phyloP scores from a whole-genome alignment of 92 coral and sea anemone species.

The Porites cylindrica region DNA sequence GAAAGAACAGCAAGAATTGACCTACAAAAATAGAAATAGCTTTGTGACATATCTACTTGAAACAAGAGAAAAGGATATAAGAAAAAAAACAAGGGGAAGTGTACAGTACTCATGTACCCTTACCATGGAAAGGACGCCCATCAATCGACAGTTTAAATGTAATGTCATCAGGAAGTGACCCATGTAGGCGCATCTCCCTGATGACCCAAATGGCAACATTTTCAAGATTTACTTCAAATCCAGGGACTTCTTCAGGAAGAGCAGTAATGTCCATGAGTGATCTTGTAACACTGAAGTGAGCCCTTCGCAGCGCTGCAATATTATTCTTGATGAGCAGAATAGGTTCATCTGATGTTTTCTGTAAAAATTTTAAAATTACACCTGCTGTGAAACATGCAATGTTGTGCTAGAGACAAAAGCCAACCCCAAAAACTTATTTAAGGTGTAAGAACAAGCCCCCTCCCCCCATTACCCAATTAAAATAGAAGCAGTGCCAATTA shows the following conservation, averaged over 20 bases:
- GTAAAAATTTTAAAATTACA: neutral
- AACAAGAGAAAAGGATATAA: too few species aligned
- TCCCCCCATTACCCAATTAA: too few species aligned
- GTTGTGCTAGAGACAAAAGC: neutral
- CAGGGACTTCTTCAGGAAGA: neutral
- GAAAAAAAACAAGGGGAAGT: too few species aligned
- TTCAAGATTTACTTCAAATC: neutral
- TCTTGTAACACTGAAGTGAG: neutral
- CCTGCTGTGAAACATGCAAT: neutral
- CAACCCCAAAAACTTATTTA: neutral
- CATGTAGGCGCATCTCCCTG: neutral
- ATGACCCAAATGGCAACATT: neutral
- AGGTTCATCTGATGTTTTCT: conserved; percentile 34
- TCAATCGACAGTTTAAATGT: neutral
- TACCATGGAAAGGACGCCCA: neutral
- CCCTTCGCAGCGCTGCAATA: conserved; percentile 9
- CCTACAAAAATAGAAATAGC: too few species aligned
- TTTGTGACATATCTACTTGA: too few species aligned
- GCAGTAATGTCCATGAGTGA: neutral
- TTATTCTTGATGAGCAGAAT: neutral
- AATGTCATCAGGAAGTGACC: neutral
- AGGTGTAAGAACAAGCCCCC: neutral
- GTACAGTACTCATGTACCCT: too few species aligned
- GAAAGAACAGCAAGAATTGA: too few species aligned
- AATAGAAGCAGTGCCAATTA: too few species aligned